Percentiles rank a stretch among this genome's conserved stretches.
These are phyloP conservation scores for Ormyrus pomaceus DNA, from an alignment of 2,888 invertebrate species.

Conservation along the genomic window DNA sequence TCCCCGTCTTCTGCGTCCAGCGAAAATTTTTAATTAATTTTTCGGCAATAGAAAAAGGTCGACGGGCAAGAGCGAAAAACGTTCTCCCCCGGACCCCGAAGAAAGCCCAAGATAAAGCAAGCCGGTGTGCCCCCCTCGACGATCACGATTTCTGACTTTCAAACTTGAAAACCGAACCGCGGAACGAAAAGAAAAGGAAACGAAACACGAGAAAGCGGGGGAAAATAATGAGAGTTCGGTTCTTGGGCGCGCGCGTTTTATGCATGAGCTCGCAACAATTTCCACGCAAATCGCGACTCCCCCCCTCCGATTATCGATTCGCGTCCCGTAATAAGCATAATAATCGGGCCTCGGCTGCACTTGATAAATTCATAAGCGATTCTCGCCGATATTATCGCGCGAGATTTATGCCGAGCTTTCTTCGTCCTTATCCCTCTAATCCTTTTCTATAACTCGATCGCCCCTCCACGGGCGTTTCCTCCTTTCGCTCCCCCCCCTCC, in stretches of 20 bases:
- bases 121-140: background rate
- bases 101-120: background rate
- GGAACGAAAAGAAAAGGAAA: no score
- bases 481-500: background rate
- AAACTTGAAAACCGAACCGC: no score
- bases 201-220: background rate
- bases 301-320: slow-evolving; percentile 30
- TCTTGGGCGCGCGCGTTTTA: background rate
- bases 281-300: slow-evolving; percentile 18
- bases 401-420: slow-evolving; percentile 44
- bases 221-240: slow-evolving; percentile 8
- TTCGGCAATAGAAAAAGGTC: no score
- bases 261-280: slow-evolving; percentile 2
- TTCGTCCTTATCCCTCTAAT: slow-evolving; percentile 7
- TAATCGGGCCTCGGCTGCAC: slow-evolving; percentile 9
- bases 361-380: slow-evolving; percentile 46
- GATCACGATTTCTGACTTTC: no score
- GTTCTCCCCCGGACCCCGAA: no score
- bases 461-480: slow-evolving; percentile 10
- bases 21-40: no score
- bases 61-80: no score
- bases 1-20: no score
- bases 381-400: slow-evolving; percentile 28
- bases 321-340: slow-evolving; percentile 26
- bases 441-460: slow-evolving; percentile 43